Evolutionary conservation across 1,140 invertebrate genomes (phyloP).

Genomic region (Ridgeia piscesae): DNA sequence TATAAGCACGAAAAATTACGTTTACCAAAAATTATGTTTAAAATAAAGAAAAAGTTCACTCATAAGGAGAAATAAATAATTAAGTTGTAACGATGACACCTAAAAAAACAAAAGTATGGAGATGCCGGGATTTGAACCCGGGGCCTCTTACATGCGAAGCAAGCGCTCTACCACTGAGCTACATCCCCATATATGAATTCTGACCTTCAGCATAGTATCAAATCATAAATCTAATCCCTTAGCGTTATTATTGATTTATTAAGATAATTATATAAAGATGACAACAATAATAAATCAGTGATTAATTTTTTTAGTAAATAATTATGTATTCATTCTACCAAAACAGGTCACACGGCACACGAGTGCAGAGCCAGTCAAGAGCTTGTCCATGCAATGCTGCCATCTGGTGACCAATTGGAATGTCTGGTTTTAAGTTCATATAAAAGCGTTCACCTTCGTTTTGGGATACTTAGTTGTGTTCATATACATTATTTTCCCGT

Average conservation of each 20-base stretch:
- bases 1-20: too few relatives aligned
- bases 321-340: background rate
- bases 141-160: slow-evolving; percentile 28
- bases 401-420: background rate
- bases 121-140: slow-evolving; percentile 29
- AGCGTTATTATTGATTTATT: background rate
- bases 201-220: background rate
- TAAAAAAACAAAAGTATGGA: slow-evolving; percentile 17
- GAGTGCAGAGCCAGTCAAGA: background rate
- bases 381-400: background rate
- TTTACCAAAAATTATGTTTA: too few relatives aligned
- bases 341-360: background rate
- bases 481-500: background rate
- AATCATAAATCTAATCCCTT: background rate
- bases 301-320: background rate
- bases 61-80: too few relatives aligned
- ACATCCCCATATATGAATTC: background rate
- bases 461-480: background rate
- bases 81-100: background rate
- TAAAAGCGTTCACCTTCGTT: background rate
- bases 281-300: background rate
- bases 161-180: slow-evolving; percentile 20
- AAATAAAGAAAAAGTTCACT: too few relatives aligned
- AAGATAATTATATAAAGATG: background rate
- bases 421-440: background rate